A percentile compares a stretch with the other conserved stretches of the same genome.
phyloP scores from a whole-genome alignment of 2,113 vertebrate species.

The Hydropotes inermis region DNA sequence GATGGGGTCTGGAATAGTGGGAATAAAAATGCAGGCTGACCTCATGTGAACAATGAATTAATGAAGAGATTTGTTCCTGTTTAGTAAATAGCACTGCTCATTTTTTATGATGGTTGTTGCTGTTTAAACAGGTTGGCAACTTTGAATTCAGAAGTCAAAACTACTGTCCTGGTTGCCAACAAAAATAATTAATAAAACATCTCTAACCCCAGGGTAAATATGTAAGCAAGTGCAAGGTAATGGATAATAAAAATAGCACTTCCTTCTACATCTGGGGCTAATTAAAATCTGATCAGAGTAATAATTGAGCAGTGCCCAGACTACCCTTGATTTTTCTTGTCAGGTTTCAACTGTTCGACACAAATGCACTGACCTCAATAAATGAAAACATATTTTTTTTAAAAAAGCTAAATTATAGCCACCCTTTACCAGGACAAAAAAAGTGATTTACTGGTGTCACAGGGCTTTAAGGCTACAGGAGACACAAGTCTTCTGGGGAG shows the following conservation, averaged over 20 bases:
- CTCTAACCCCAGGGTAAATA: slow-evolving; percentile 76
- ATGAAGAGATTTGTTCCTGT: slow-evolving; percentile 3
- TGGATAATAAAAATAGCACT: slow-evolving; percentile 79
- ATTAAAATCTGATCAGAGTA: slow-evolving; percentile 88
- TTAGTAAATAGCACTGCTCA: slow-evolving; percentile 43
- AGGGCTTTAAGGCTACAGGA: background rate
- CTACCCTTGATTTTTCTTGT: slow-evolving; percentile 78
- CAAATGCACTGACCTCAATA: slow-evolving; percentile 79
- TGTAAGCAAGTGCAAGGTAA: slow-evolving; percentile 76
- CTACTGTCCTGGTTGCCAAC: slow-evolving; percentile 51
- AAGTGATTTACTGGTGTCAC: slow-evolving; percentile 77
- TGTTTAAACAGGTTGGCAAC: slow-evolving; percentile 27
- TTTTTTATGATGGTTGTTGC: slow-evolving; percentile 31
- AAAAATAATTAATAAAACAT: slow-evolving; percentile 73
- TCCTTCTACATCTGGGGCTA: slow-evolving; percentile 79
- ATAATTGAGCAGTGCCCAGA: slow-evolving; percentile 83
- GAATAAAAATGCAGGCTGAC: slow-evolving; percentile 11
- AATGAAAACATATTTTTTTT: slow-evolving; percentile 73
- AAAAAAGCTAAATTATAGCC: slow-evolving; percentile 51
- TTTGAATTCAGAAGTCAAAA: slow-evolving; percentile 63
- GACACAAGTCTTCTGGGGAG: background rate
- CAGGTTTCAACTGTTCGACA: slow-evolving; percentile 76
- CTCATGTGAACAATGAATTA: slow-evolving; percentile 45
- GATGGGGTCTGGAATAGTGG: background rate
- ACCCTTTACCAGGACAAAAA: slow-evolving; percentile 77